A percentile compares a stretch with the other conserved stretches of the same genome.
Evolutionary conservation across 2,113 vertebrate species (phyloP).

Genomic region (Felis chaus): DNA sequence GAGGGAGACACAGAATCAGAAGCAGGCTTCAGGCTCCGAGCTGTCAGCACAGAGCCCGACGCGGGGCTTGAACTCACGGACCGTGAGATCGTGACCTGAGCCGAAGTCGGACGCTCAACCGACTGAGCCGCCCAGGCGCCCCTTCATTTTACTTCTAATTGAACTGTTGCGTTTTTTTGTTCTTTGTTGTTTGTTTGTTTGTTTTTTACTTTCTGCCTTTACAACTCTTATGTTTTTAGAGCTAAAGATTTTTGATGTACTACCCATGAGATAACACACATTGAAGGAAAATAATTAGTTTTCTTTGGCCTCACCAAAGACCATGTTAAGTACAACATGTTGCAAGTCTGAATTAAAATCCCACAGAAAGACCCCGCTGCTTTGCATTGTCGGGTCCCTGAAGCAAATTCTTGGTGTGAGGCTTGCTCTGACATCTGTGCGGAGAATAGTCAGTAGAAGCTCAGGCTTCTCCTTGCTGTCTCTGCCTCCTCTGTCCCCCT

Average conservation of each 20-base stretch:
- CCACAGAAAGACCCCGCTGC: not conserved
- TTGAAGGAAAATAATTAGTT: not conserved
- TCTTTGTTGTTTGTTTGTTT: too few species aligned
- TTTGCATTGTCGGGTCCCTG: not conserved
- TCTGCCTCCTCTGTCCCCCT: not conserved
- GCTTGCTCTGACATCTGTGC: too few species aligned
- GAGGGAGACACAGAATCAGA: too few species aligned
- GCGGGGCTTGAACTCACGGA: too few species aligned
- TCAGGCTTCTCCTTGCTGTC: fast-evolving
- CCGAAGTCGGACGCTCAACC: too few species aligned
- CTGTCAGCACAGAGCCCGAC: too few species aligned
- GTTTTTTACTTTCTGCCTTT: not conserved
- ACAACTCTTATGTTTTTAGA: not conserved
- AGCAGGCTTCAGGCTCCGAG: too few species aligned
- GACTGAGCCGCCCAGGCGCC: too few species aligned
- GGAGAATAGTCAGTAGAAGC: fast-evolving
- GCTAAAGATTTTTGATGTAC: not conserved
- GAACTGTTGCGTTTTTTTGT: too few species aligned
- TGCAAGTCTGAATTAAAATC: not conserved
- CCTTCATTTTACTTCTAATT: not conserved
- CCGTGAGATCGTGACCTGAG: too few species aligned
- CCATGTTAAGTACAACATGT: not conserved
- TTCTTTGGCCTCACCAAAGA: not conserved
- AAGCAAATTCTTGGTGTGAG: not conserved
- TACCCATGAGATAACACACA: not conserved